Base-by-base conservation (phyloP, 2,797 vertebrate species). In the Galagoides demidoff region DNA sequence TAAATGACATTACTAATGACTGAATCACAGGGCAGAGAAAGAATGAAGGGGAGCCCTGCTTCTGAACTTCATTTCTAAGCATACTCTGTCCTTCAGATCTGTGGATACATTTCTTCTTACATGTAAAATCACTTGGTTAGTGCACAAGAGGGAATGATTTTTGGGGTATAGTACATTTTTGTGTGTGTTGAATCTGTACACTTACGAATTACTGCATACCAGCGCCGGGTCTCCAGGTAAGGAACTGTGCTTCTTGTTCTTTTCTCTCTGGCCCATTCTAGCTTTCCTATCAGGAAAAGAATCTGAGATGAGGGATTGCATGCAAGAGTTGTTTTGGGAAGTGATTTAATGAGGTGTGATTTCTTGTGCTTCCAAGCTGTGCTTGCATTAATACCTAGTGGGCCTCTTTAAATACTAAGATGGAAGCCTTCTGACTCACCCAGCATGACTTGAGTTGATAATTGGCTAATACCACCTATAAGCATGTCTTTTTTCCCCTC, bases 291-390 rank as follows among this genome's bases (percentile, higher is more conserved):
- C 49, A 64, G 76, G n/a, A 71, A 76, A 63, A 43, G 31, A 39
- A 84, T 57, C 55, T 59, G 29, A 39, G 34, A 16, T 19, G 57
- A 55, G 66, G 55, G 22, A 66, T 76, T 76, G 9, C 66, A 2
- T 37, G 31, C 3, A 85, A 23, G 22, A 78, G 70, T 83, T 90
- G 7, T 76, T 90, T 90, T 29, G 37, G 71, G 25, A 83, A 90
- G 49, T 39, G 79, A 74, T 70, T 93, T 85, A 78, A 27, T 8
- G 27, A 27, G 81, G 79, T 8, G 3, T 49, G 74, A 37, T 85
- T 92, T 94, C 57, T 91, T 84, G 25, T 14, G 49, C 34, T 95
- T 89, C 29, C n/a, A 83, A 88, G n/a, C 39, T 84, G 17, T 87
- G 63, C n/a, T 88, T 57, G 5, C 13, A 7, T 71, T 59, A 43